A percentile compares a stretch with the other conserved stretches of the same genome.
These are phyloP conservation scores for Elephantulus edwardii DNA, from an alignment of 2,113 vertebrate genomes.

Conservation along the genomic window DNA sequence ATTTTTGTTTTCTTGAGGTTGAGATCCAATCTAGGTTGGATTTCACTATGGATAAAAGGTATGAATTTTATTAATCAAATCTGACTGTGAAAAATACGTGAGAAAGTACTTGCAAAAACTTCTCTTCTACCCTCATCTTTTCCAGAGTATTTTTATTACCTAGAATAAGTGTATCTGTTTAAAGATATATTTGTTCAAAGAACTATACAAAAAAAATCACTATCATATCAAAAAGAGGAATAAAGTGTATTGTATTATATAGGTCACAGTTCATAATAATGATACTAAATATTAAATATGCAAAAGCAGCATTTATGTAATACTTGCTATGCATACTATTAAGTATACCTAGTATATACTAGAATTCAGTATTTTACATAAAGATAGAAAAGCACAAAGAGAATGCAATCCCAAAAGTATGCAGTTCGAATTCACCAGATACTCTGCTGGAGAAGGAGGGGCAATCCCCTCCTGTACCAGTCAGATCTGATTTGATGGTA, in stretches of 20 bases:
- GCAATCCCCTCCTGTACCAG: no score
- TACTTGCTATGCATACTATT: neutral
- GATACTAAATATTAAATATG: neutral
- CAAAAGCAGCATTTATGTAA: neutral
- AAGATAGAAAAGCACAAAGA: neutral
- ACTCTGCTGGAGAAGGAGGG: no score
- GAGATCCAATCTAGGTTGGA: no score
- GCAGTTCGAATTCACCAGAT: no score
- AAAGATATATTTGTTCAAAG: neutral
- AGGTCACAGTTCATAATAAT: neutral
- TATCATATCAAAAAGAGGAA: neutral
- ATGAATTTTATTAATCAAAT: slow-evolving; percentile 29
- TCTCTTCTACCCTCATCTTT: neutral
- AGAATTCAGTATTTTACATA: neutral
- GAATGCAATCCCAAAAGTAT: no score
- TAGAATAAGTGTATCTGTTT: neutral
- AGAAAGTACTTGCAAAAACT: slow-evolving; percentile 1
- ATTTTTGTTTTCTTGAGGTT: no score
- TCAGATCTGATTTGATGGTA: no score
- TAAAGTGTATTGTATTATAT: neutral
- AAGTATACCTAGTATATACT: neutral
- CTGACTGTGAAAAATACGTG: neutral
- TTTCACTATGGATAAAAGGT: no score
- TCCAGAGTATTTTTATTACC: neutral
- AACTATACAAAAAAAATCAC: neutral